Percentiles rank a stretch among this genome's conserved stretches.
Conservation (phyloP, 2,888 invertebrate species). For the Cremastinae sp. region DNA sequence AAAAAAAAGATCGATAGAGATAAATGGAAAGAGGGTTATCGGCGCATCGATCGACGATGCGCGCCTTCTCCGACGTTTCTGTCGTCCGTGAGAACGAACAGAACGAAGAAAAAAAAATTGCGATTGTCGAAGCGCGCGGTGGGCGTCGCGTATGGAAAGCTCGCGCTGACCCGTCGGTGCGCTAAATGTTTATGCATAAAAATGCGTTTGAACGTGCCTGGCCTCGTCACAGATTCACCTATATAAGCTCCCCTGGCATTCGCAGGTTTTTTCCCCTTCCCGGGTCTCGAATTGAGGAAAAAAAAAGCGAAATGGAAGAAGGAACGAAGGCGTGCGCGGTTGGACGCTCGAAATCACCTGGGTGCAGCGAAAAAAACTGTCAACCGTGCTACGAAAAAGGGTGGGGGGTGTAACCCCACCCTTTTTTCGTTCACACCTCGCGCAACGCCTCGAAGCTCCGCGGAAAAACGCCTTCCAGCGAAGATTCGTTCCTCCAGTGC, state of each 20-base stretch:
- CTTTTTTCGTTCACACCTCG: conserved; percentile 53
- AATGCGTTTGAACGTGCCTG: conserved; percentile 67
- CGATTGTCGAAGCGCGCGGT: conserved; percentile 29
- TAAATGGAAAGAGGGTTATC: no score
- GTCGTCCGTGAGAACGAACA: no score
- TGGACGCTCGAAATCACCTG: conserved; percentile 26
- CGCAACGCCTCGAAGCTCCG: conserved; percentile 18
- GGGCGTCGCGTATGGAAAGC: conserved; percentile 52
- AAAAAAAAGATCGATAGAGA: no score
- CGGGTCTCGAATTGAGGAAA: no score
- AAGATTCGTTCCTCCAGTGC: conserved; percentile 43
- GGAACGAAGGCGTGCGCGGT: no score
- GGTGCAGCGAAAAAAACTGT: no score
- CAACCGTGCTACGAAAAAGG: conserved; percentile 3
- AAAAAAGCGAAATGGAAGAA: no score
- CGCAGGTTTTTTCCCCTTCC: conserved; percentile 10
- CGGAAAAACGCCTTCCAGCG: conserved; percentile 51
- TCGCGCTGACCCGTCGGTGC: conserved; percentile 64
- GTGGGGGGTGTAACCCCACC: conserved; percentile 44
- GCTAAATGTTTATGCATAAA: conserved; percentile 76
- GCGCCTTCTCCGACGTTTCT: no score
- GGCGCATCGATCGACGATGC: no score
- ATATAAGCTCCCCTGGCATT: conserved; percentile 17
- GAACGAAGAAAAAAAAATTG: no score
- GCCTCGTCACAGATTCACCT: conserved; percentile 44